Evolutionary conservation across 2,888 invertebrate species (phyloP), one percentile per base, ranked within the genome.

Genomic region (Netelia inedita): DNA sequence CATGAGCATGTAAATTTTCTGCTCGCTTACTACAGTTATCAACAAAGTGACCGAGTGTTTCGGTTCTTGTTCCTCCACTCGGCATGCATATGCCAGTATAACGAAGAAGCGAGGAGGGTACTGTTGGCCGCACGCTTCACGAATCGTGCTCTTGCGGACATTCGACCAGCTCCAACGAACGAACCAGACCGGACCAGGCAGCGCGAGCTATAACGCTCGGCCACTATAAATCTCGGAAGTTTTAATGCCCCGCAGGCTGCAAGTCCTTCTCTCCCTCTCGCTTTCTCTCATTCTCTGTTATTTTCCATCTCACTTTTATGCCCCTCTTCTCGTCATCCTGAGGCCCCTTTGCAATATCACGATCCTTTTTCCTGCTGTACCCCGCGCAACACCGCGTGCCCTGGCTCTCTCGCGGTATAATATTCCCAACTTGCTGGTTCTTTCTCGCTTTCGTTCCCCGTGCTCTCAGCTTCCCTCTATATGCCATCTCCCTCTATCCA

Each of bases 161-260:
- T 82, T 79, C 72, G 85, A 85, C 69, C 81, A 73, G 84, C 73
- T 81, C 76, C 72, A 66, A 83, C 72, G 57, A 73, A 72, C 82
- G 85, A 85, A 85, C 74, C 78, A 66, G 82, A 85, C 79, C 72
- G 75, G 84, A 85, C 79, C 79, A 75, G 74, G 80, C 61, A 73
- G 14, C 65, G 19, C 23, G 50, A 71, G 79, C 83, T 83, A 86
- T 85, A 85, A 79, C 83, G 84, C 86, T 85, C 83, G 87, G 87
- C 90, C 89, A 91, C 91, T 92, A 93, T 93, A 93, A 93, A 93
- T 93, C 93, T 92, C 91, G 88, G 83, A 91, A 91, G 91, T 90
- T 93, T 92, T 93, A 92, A 92, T 92, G 92, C 90, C 91, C 89
- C 86, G 91, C 92, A 92, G 92, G 88, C 92, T 91, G 91, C 90